Evolutionary conservation across 2,888 invertebrate species (phyloP), one percentile per base, ranked within the genome.

Genomic region (Pyrrhosoma nymphula): DNA sequence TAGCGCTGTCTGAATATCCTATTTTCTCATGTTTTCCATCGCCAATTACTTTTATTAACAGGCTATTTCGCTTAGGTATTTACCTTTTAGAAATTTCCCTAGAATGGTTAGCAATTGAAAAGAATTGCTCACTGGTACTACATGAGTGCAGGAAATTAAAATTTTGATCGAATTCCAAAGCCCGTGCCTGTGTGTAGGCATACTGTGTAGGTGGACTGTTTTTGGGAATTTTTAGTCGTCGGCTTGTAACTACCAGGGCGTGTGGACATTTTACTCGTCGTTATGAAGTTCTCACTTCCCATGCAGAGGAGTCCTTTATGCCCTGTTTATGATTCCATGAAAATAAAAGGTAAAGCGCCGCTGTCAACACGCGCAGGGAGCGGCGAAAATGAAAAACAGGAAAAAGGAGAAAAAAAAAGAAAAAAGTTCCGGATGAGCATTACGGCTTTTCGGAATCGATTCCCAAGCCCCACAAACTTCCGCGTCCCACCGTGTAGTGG

Each of bases 281-380:
- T 35, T 82, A 82, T 82, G 82, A 82, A 82, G 82, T 82, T 82
- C 30, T 82, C 82, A 82, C 82, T 82, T 82, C 30, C 82, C 82
- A 18, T 35, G 35, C 69, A 10, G 69, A 16, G 14, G 69, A 35
- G 14, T 16, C 30, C 35, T 35, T 82, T 82, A 82, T 82, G 82
- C 16, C 26, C 35, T 82, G 82, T 82, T 82, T 35, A 82, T 82
- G 82, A 82, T 0, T 35, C 82, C 82, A 35, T 18, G 82, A 30
- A 82, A 82, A 82, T n/a, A 82, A 18, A 82, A 30, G 23, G 23
- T 20, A 23, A 26, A 35, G 35, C 82, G 35, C 82, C 35, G 35
- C 35, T 82, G 35, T 82, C 30, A 82, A 82, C 82, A 26, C 82
- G 60, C 69, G 26, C 69, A 12, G 69, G 69, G 69, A 69, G n/a